Conservation (phyloP, 1,140 invertebrate genomes). For the Nephotettix cincticeps region DNA sequence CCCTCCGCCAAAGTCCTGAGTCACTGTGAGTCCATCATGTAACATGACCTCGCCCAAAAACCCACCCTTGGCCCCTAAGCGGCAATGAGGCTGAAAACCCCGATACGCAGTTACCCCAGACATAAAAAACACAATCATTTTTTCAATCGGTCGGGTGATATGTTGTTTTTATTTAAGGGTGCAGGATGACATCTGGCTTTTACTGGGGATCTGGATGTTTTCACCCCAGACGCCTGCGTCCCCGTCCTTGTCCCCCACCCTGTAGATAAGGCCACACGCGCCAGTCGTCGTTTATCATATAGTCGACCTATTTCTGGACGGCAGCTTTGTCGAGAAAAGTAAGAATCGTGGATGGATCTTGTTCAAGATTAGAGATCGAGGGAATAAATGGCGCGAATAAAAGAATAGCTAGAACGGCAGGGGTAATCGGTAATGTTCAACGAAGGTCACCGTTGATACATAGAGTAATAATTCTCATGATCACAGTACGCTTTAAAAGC, state of each 20-base stretch:
- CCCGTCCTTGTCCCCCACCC: neutral
- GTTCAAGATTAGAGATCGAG: too few relatives aligned
- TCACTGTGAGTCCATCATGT: neutral
- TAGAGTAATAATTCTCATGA: too few relatives aligned
- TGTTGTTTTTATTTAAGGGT: constrained; percentile 18
- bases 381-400: too few relatives aligned
- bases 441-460: too few relatives aligned
- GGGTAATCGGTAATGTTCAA: too few relatives aligned
- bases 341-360: too few relatives aligned
- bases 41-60: constrained; percentile 5
- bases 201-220: constrained; percentile 16
- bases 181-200: constrained; percentile 19
- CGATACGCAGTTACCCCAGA: constrained; percentile 8
- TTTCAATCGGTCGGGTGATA: constrained; percentile 21
- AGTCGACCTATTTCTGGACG: constrained; percentile 3
- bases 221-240: neutral
- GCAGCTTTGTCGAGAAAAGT: too few relatives aligned
- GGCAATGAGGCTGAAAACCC: constrained; percentile 15
- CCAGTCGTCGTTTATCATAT: neutral
- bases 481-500: too few relatives aligned
- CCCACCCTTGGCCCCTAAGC: neutral
- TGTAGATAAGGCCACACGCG: neutral
- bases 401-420: too few relatives aligned
- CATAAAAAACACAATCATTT: constrained; percentile 23
- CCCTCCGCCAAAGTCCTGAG: too few relatives aligned